These are phyloP conservation scores for Grus americana DNA, from an alignment of 2,113 vertebrate species.

Conservation along the genomic window DNA sequence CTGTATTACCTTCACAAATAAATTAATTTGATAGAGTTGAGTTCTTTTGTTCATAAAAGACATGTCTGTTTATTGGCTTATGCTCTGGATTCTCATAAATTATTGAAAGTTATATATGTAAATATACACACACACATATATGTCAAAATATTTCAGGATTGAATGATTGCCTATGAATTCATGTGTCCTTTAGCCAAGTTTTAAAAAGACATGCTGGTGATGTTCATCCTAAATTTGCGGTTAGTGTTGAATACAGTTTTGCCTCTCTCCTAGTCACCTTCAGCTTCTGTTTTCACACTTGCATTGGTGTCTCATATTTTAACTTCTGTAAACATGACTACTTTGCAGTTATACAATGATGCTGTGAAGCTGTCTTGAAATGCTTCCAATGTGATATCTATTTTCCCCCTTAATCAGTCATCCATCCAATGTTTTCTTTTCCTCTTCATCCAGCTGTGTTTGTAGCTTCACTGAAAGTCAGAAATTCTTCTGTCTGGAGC, in stretches of 20 bases:
- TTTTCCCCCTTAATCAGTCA: slow-evolving; percentile 5
- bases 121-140: neutral
- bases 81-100: neutral
- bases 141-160: neutral
- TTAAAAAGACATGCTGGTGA: neutral
- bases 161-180: neutral
- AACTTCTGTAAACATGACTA: neutral
- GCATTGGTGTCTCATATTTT: neutral
- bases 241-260: neutral
- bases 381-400: neutral
- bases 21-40: neutral
- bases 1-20: neutral
- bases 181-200: neutral
- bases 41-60: neutral
- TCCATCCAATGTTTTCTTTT: slow-evolving; percentile 33
- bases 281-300: neutral
- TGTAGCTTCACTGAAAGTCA: slow-evolving; percentile 31
- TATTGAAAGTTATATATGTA: neutral
- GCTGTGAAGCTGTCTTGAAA: neutral
- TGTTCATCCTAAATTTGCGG: neutral
- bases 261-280: neutral
- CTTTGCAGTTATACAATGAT: neutral
- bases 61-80: neutral
- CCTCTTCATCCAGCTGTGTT: neutral
- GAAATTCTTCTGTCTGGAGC: slow-evolving; percentile 31